A percentile compares a stretch with the other conserved stretches of the same genome.
Conservation (phyloP, 2,113 vertebrate genomes). For the Forbesichthys papilliferus region DNA sequence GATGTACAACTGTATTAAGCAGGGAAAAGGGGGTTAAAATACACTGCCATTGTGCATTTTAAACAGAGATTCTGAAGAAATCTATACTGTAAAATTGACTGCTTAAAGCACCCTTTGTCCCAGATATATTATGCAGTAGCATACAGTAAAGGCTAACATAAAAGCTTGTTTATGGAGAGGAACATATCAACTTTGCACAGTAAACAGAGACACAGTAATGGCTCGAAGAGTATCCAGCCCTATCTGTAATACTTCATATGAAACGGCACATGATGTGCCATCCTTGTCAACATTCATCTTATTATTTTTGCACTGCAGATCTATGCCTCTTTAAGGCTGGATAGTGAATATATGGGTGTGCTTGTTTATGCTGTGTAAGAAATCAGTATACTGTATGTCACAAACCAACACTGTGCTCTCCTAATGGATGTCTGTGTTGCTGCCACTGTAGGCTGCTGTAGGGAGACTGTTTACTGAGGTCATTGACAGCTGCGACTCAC, state of each 20-base stretch:
- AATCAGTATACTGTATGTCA: conserved; percentile 12
- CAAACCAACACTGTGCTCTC: neutral
- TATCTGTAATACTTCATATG: neutral
- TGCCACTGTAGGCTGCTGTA: conserved; percentile 29
- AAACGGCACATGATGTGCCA: neutral
- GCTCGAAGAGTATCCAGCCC: too few species aligned
- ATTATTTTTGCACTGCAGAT: neutral
- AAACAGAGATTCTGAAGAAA: too few species aligned
- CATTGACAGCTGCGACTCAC: conserved; percentile 55
- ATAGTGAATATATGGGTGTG: conserved; percentile 1
- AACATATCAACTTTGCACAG: neutral
- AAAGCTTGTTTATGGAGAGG: neutral
- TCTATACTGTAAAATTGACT: neutral
- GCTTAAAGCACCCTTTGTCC: neutral
- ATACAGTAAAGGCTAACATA: neutral
- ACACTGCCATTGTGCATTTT: neutral
- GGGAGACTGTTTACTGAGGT: conserved; percentile 38
- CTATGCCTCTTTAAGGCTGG: conserved; percentile 13
- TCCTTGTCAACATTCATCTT: neutral
- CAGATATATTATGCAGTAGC: neutral
- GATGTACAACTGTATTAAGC: conserved; percentile 87
- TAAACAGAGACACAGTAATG: neutral
- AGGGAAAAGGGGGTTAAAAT: conserved; percentile 27
- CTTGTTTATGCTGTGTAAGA: conserved; percentile 39
- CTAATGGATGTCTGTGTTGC: conserved; percentile 24